Base-by-base conservation (phyloP, 2,797 vertebrate genomes). In the Cichlasoma orientale region DNA sequence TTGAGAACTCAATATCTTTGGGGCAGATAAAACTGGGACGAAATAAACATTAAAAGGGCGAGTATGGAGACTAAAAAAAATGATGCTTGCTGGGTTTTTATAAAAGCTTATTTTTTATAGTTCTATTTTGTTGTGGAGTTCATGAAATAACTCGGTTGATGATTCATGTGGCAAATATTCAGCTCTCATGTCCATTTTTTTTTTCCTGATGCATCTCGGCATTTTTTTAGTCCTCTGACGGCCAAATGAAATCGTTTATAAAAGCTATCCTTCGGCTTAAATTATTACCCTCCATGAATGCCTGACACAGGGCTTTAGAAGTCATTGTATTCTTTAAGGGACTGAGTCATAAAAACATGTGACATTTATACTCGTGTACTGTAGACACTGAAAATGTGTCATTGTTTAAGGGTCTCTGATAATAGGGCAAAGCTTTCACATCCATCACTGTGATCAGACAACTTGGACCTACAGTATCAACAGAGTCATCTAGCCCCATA, bases 391-490 rank as follows among this genome's bases (percentile, higher is more conserved):
- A 38, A 56, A 4, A 16, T 6, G 75, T 71, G 54, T 52, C 16
- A 66, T 6, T 66, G 41, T 66, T 19, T 1, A 10, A 47, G 47
- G 25, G 14, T 69, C 54, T 69, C n/a, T 74, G 50, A 66, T 77
- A 68, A 75, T 13, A 54, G 76, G 82, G 59, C 79, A 86, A 93
- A 89, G 84, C 86, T 6, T 44, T 16, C 47, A 16, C 4, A 93
- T 96, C 95, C 95, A 93, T 96, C 94, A 93, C 85, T 91, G 92
- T 95, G 93, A 94, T 96, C 95, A 93, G 93, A 92, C 91, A 94
- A 93, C 95, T 85, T 83, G 79, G 90, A 89, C 86, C 88, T 74
- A 36, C 36, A 36, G 36, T 36, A 78, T 72, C 82, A 88, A 93
- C 88, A 73, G 77, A 78, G 87, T 90, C 87, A 92, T 88, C 87